A percentile compares a stretch with the other conserved stretches of the same genome.
Evolutionary conservation across 2,888 invertebrate species (phyloP).

Genomic region (Perithous albicinctus): DNA sequence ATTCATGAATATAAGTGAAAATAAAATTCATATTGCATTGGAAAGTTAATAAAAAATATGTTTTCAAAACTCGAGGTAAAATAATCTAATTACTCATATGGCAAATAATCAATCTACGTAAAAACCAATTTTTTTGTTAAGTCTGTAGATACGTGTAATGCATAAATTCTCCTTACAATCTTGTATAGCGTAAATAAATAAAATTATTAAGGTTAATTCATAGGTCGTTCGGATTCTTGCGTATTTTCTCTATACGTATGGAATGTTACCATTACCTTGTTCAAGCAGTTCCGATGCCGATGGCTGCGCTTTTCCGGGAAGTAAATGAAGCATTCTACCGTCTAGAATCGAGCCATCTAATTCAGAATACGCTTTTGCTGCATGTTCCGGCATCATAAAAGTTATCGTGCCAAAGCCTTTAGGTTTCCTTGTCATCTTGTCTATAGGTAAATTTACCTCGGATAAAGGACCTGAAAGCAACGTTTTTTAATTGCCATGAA

Average conservation of each 20-base stretch:
- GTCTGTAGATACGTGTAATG: no score
- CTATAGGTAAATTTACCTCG: constrained; percentile 96
- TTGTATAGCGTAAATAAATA: no score
- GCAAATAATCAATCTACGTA: no score
- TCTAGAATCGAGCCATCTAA: constrained; percentile 96
- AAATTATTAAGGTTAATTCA: no score
- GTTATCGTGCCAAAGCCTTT: constrained; percentile 98
- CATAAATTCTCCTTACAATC: no score
- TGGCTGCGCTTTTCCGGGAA: constrained; percentile 92
- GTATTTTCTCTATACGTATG: constrained; percentile 67
- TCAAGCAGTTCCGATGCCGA: constrained; percentile 79
- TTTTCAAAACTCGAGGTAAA: no score
- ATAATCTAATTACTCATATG: no score
- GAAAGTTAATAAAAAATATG: no score
- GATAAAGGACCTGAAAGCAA: constrained; percentile 90
- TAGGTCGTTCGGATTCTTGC: neutral
- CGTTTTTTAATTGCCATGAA: neutral
- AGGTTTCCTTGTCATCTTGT: constrained; percentile 91
- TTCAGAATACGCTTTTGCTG: constrained; percentile 93
- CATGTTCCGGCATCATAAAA: constrained; percentile 97
- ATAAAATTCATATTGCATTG: no score
- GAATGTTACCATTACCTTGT: constrained; percentile 72
- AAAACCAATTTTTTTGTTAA: no score
- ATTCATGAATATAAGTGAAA: no score
- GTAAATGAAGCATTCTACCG: constrained; percentile 96